Percentiles rank a stretch among this genome's conserved stretches.
These are phyloP conservation scores for Cyclophora punctaria DNA, from an alignment of 2,888 invertebrate species.

Conservation along the genomic window DNA sequence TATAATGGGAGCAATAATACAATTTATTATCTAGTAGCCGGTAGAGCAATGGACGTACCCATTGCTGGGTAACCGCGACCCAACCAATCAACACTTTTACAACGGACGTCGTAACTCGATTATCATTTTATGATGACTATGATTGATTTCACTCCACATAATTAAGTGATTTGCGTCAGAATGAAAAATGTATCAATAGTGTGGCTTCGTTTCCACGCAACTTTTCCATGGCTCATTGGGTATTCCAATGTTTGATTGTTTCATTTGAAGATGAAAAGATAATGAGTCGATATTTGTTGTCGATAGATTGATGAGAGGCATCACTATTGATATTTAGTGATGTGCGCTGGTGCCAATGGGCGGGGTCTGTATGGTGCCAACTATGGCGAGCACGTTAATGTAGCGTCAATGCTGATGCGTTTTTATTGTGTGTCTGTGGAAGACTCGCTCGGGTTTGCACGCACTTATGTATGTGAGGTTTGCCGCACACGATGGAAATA, in stretches of 20 bases:
- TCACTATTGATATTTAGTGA: constrained; percentile 50
- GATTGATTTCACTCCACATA: constrained; percentile 25
- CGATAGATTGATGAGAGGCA: constrained; percentile 36
- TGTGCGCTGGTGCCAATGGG: constrained; percentile 52
- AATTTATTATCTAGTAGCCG: background rate
- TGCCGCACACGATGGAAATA: constrained; percentile 44
- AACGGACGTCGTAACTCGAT: constrained; percentile 22
- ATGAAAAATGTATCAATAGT: constrained; percentile 12
- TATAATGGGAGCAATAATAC: background rate
- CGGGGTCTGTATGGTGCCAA: constrained; percentile 63
- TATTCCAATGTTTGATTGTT: constrained; percentile 2
- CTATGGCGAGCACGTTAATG: constrained; percentile 73
- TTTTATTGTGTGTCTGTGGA: constrained; percentile 56
- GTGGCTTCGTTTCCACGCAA: constrained; percentile 6
- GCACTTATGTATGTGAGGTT: constrained; percentile 28
- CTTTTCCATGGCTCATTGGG: constrained; percentile 11
- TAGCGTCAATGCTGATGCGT: constrained; percentile 51
- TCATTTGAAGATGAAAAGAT: background rate
- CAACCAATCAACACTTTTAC: constrained; percentile 11
- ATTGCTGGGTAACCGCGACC: background rate
- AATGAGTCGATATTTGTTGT: constrained; percentile 21
- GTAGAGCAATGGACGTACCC: background rate
- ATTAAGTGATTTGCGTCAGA: constrained; percentile 17
- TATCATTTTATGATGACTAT: constrained; percentile 24
- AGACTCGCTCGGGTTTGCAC: constrained; percentile 21